phyloP scores from a whole-genome alignment of 2,113 vertebrate genomes.

The Speoplatyrhinus poulsoni region DNA sequence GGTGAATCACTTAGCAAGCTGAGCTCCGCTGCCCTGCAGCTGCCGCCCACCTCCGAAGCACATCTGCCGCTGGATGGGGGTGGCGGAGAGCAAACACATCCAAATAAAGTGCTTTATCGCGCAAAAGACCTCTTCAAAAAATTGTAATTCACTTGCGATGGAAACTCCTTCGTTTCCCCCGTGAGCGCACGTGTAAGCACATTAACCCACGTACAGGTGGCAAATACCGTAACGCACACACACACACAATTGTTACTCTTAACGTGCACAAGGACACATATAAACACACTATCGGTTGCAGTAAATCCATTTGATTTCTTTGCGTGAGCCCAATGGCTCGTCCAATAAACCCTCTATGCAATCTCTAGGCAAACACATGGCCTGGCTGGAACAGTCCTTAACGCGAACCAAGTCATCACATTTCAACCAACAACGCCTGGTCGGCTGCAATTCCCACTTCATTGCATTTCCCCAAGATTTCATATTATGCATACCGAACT shows the following conservation, averaged over 20 bases:
- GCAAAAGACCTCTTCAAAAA: constrained; percentile 56
- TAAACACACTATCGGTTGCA: constrained; percentile 4
- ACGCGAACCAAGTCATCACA: constrained; percentile 55
- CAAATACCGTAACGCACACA: not conserved
- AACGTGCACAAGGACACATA: constrained; percentile 15
- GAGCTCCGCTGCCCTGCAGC: constrained; percentile 65
- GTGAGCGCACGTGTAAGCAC: not conserved
- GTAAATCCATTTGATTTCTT: constrained; percentile 36
- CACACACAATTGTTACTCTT: not conserved
- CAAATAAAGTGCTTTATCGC: constrained; percentile 52
- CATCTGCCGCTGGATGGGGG: constrained; percentile 64
- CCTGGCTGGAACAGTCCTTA: constrained; percentile 35
- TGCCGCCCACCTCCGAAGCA: constrained; percentile 66
- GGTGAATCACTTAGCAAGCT: constrained; percentile 72
- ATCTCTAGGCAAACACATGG: constrained; percentile 49
- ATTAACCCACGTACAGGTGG: constrained; percentile 42
- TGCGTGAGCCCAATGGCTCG: constrained; percentile 13
- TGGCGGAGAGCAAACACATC: constrained; percentile 39
- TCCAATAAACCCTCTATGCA: constrained; percentile 19
- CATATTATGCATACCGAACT: constrained; percentile 44
- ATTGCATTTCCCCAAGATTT: constrained; percentile 52
- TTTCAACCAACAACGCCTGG: constrained; percentile 36
- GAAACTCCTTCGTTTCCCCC: constrained; percentile 27
- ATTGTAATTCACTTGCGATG: constrained; percentile 58
- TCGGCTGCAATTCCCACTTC: constrained; percentile 35